phyloP scores from a whole-genome alignment of 2,113 vertebrate species.

The Phylloscopus trochilus region DNA sequence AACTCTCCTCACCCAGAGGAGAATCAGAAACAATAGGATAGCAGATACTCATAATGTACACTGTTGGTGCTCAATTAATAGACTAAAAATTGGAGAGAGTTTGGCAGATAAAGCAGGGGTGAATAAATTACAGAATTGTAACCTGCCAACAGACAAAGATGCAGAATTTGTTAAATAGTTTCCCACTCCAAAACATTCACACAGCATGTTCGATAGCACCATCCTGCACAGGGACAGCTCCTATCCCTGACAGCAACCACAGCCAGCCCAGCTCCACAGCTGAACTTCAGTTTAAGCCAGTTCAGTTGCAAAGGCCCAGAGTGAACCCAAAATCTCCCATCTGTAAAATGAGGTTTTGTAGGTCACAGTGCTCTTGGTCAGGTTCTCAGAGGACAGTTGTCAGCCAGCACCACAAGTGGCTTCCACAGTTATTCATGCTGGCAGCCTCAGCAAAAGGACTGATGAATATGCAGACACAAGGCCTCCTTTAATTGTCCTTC shows the following conservation, averaged over 20 bases:
- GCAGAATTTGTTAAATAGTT: neutral
- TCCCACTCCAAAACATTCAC: neutral
- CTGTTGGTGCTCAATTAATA: slow-evolving; percentile 52
- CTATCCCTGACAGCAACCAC: neutral
- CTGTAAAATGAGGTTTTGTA: neutral
- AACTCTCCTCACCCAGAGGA: neutral
- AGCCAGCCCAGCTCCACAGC: neutral
- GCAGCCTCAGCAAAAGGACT: neutral
- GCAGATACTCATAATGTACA: neutral
- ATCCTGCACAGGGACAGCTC: neutral
- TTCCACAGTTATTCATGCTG: neutral
- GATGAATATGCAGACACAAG: neutral
- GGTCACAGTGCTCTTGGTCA: neutral
- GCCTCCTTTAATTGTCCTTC: neutral
- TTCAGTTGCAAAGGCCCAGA: neutral
- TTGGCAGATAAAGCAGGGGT: slow-evolving; percentile 35
- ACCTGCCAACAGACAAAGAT: slow-evolving; percentile 1
- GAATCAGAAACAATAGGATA: slow-evolving; percentile 7
- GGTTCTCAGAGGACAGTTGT: neutral
- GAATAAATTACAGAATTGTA: slow-evolving; percentile 28
- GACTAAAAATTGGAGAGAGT: slow-evolving; percentile 9
- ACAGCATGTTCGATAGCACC: neutral
- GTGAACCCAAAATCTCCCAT: neutral
- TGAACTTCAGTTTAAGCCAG: neutral
- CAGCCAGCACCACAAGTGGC: neutral